These are phyloP conservation scores for Neodontobutis hainanensis DNA, from an alignment of 2,113 vertebrate genomes.

Conservation along the genomic window DNA sequence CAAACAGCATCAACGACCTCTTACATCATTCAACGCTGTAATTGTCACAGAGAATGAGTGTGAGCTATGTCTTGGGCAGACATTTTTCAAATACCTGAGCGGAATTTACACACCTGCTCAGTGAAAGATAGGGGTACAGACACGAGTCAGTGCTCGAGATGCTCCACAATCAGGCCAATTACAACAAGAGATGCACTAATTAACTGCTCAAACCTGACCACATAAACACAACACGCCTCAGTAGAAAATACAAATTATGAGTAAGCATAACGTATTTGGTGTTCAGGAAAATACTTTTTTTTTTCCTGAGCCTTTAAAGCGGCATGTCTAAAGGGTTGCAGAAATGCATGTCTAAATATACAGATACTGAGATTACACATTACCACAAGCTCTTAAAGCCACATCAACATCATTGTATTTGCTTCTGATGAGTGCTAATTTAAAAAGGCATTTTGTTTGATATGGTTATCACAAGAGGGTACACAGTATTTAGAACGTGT, in stretches of 20 bases:
- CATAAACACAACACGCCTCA: neutral
- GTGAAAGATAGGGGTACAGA: conserved; percentile 31
- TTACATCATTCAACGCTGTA: conserved; percentile 46
- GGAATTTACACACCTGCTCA: conserved; percentile 68
- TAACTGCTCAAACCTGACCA: conserved; percentile 22
- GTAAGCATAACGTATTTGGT: too few species aligned
- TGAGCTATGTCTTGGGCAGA: conserved; percentile 11
- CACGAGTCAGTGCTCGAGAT: conserved; percentile 1
- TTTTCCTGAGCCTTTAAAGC: too few species aligned
- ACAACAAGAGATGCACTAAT: conserved; percentile 24
- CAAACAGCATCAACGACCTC: conserved; percentile 29
- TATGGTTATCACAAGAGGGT: conserved; percentile 17
- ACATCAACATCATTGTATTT: neutral
- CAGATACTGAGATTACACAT: too few species aligned
- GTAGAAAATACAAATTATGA: neutral
- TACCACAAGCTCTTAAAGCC: too few species aligned
- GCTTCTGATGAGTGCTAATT: neutral
- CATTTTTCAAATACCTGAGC: conserved; percentile 61
- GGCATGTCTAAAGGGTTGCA: too few species aligned
- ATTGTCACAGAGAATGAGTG: conserved; percentile 18
- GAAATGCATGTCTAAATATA: too few species aligned
- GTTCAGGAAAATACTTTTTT: too few species aligned
- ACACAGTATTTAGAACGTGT: conserved; percentile 12
- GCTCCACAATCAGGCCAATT: conserved; percentile 9
- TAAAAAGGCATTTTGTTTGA: conserved; percentile 5